phyloP scores from a whole-genome alignment of 2,113 vertebrate species.

The Gasterosteus aculeatus region DNA sequence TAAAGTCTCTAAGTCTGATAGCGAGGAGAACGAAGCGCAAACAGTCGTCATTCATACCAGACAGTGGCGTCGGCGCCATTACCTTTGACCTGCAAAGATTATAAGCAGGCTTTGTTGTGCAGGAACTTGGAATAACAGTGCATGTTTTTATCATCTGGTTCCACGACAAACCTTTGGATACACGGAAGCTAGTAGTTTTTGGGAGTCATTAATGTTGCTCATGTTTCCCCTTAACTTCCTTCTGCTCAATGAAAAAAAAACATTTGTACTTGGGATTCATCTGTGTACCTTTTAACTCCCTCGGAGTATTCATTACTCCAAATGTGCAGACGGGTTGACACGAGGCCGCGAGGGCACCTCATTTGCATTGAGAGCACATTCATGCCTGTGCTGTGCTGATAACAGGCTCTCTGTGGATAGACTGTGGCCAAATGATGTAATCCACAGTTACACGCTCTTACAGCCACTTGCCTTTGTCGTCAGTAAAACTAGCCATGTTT shows the following conservation, averaged over 20 bases:
- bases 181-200: background rate
- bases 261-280: background rate
- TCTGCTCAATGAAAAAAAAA: background rate
- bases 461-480: slow-evolving; percentile 55
- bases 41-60: slow-evolving; percentile 16
- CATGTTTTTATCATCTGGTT: background rate
- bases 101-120: background rate
- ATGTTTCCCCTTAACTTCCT: background rate
- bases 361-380: slow-evolving; percentile 64
- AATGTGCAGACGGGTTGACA: slow-evolving; percentile 31
- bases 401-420: slow-evolving; percentile 50
- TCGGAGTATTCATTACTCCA: background rate
- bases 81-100: slow-evolving; percentile 47
- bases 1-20: background rate
- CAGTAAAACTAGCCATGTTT: slow-evolving; percentile 35
- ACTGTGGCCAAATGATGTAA: slow-evolving; percentile 48
- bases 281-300: background rate
- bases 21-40: background rate
- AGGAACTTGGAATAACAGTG: background rate
- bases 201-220: background rate
- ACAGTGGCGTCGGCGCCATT: background rate
- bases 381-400: slow-evolving; percentile 54
- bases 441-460: slow-evolving; percentile 55
- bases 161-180: background rate
- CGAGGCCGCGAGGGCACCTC: background rate